A percentile compares a stretch with the other conserved stretches of the same genome.
Evolutionary conservation across 2,888 invertebrate genomes (phyloP).

Genomic region (Buathra laborator): DNA sequence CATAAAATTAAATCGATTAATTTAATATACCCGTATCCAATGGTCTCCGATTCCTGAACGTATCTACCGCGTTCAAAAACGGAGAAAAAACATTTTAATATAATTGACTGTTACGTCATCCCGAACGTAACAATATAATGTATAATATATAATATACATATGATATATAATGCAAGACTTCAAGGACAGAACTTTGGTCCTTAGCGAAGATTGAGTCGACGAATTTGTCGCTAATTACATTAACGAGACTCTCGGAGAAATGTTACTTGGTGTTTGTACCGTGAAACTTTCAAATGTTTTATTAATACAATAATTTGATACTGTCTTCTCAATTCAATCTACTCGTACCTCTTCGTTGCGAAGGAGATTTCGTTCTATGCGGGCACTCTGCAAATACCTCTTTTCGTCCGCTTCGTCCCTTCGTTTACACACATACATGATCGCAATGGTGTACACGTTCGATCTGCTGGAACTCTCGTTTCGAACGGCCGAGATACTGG

Average conservation of each 20-base stretch:
- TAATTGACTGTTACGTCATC: too few relatives aligned
- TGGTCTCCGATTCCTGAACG: too few relatives aligned
- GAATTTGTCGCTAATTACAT: neutral
- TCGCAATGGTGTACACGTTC: constrained; percentile 8
- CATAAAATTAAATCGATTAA: too few relatives aligned
- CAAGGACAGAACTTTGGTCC: too few relatives aligned
- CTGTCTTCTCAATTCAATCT: neutral
- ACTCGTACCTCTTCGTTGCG: neutral
- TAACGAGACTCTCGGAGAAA: neutral
- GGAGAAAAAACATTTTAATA: too few relatives aligned
- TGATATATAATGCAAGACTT: too few relatives aligned
- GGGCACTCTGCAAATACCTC: constrained; percentile 21
- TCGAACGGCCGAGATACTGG: constrained; percentile 12
- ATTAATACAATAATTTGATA: constrained; percentile 32
- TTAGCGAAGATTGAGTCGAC: too few relatives aligned
- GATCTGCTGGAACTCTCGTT: constrained; percentile 47
- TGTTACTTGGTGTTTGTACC: neutral
- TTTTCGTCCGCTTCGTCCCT: constrained; percentile 6
- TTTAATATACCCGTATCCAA: too few relatives aligned
- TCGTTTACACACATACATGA: constrained; percentile 12
- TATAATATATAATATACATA: too few relatives aligned
- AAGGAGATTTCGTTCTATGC: constrained; percentile 14
- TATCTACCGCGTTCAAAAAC: too few relatives aligned
- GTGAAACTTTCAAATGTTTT: constrained; percentile 7
- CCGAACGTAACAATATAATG: too few relatives aligned